These are phyloP conservation scores for Bombus soroeensis DNA, from an alignment of 1,140 invertebrate species.

Conservation along the genomic window DNA sequence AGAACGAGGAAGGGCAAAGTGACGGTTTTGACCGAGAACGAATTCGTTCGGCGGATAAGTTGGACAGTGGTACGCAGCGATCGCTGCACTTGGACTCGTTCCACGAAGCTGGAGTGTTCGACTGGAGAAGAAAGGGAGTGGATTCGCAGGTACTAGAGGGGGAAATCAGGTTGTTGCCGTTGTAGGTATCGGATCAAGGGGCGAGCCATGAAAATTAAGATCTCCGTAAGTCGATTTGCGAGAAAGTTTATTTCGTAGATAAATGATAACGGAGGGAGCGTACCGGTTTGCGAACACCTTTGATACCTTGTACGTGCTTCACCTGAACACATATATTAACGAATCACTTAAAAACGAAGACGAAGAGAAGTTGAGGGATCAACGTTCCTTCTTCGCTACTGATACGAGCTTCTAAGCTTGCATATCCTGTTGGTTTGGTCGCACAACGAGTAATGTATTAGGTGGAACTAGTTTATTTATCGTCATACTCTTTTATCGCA, in stretches of 20 bases:
- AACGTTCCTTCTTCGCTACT: neutral
- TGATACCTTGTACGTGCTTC: neutral
- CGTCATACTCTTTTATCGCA: neutral
- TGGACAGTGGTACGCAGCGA: constrained; percentile 5
- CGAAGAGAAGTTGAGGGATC: neutral
- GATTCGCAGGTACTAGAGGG: neutral
- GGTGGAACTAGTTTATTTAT: neutral
- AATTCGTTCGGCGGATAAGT: neutral
- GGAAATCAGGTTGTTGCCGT: constrained; percentile 39
- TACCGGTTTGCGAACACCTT: neutral
- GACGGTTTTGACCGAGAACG: constrained; percentile 25
- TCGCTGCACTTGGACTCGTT: constrained; percentile 42
- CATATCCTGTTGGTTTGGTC: neutral
- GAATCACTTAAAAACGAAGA: neutral
- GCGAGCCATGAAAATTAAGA: constrained; percentile 29
- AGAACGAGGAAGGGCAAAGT: no score
- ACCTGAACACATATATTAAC: neutral
- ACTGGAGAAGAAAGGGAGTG: neutral
- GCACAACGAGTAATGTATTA: neutral
- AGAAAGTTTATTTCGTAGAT: constrained; percentile 11
- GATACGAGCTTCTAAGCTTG: neutral
- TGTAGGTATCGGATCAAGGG: neutral
- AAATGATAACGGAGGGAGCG: neutral
- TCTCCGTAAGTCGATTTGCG: constrained; percentile 1
- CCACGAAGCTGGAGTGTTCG: neutral